Evolutionary conservation across 2,888 invertebrate genomes (phyloP), one percentile per base, ranked within the genome.

Genomic region (Mechanitis mazaeus): DNA sequence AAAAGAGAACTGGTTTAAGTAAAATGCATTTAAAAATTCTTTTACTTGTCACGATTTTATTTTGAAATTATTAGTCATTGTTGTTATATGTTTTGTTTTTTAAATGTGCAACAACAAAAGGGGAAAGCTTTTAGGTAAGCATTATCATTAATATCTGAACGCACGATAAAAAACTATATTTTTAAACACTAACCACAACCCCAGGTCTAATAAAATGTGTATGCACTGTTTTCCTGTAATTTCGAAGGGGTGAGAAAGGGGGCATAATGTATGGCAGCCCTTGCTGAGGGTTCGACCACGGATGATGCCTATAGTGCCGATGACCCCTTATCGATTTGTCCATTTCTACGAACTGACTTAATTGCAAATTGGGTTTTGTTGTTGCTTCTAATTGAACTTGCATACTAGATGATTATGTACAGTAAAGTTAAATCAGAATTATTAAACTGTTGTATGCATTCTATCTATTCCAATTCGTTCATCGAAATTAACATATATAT

Each of bases 281-380:
- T 85, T 76, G 70, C 76, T 77, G 79, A 85, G 87, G 87, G 88
- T 81, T 83, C 81, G 73, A 83, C 79, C 83, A 81, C 81, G 74
- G 80, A 82, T 83, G 84, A 81, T 84, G 82, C 78, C 82, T 84
- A 83, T 84, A 78, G 87, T 87, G 89, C 80, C 89, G 85, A 88
- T 88, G 88, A 88, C 88, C 89, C 55, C 75, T 82, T 86, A 88
- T 89, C 86, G 89, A 89, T 89, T 88, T 72, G 76, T 75, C 74
- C 76, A 79, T 82, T 85, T 85, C 85, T 75, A 78, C 79, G 83
- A 78, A 83, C 76, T 76, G 74, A 74, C 77, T 81, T 85, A 84
- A 87, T 86, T 87, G 84, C 81, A 76, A 81, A 85, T 81, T 61
- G 58, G 46, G 55, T 61, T 61, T 59, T 56, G 61, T 59, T 59